Conservation (phyloP, 2,113 vertebrate species). For the Indicator maculatus region DNA sequence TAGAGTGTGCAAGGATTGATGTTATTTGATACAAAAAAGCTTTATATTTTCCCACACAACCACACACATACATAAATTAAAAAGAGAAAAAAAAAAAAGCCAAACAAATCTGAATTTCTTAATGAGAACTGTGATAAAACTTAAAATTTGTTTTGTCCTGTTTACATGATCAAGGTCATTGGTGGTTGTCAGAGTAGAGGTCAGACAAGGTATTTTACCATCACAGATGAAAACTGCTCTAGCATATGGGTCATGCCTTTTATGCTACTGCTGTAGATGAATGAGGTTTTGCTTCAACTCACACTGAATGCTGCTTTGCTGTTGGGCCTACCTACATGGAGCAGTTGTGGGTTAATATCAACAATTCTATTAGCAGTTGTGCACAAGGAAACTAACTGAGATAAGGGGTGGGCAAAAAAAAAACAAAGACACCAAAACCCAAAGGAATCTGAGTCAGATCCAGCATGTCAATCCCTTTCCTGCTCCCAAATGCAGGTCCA, state of each 20-base stretch:
- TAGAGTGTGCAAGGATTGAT: constrained; percentile 90
- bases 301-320: neutral
- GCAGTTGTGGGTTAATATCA: neutral
- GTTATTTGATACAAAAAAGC: constrained; percentile 79
- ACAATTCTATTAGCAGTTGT: neutral
- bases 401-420: neutral
- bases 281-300: neutral
- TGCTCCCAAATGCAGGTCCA: neutral
- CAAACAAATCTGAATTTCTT: constrained; percentile 54
- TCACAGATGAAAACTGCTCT: constrained; percentile 30
- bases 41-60: constrained; percentile 71
- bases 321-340: neutral
- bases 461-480: neutral
- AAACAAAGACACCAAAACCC: neutral
- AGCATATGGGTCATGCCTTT: constrained; percentile 7
- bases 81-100: neutral
- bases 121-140: constrained; percentile 52
- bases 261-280: neutral
- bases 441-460: neutral
- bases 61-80: constrained; percentile 71
- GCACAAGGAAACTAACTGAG: neutral
- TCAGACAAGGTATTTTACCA: constrained; percentile 48
- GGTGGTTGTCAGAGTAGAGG: constrained; percentile 39
- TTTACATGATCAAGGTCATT: constrained; percentile 45
- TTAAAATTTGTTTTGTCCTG: constrained; percentile 42